A percentile compares a stretch with the other conserved stretches of the same genome.
phyloP scores from a whole-genome alignment of 1,140 invertebrate genomes.

The Eupeodes corollae region DNA sequence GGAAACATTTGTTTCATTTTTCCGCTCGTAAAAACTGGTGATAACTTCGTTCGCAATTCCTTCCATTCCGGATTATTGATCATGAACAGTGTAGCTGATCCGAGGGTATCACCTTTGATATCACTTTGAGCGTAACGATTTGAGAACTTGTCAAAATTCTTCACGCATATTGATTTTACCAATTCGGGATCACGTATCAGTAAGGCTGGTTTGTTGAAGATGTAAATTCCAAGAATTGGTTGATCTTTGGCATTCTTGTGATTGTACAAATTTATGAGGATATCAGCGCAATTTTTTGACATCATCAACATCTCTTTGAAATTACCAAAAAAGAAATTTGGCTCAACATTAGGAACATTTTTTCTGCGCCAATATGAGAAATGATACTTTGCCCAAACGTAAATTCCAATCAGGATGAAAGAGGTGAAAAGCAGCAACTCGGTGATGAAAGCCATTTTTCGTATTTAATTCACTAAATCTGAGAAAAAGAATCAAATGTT shows the following conservation, averaged over 20 bases:
- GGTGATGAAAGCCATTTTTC: too few species aligned
- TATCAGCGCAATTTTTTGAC: slow-evolving; percentile 8
- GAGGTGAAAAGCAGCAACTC: too few species aligned
- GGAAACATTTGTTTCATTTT: slow-evolving; percentile 47
- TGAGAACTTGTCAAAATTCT: slow-evolving; percentile 36
- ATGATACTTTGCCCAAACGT: too few species aligned
- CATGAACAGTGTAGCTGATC: slow-evolving; percentile 25
- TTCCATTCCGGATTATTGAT: slow-evolving; percentile 38
- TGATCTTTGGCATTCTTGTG: slow-evolving; percentile 17
- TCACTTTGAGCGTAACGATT: slow-evolving; percentile 20
- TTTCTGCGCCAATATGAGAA: slow-evolving; percentile 31
- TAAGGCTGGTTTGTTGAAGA: slow-evolving; percentile 35
- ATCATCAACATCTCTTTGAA: slow-evolving; percentile 12
- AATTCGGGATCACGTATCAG: slow-evolving; percentile 42
- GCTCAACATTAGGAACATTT: slow-evolving; percentile 31
- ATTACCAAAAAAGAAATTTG: slow-evolving; percentile 31
- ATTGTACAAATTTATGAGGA: slow-evolving; percentile 14
- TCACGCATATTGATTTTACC: slow-evolving; percentile 41
- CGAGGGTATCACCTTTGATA: slow-evolving; percentile 18
- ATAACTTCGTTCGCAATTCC: slow-evolving; percentile 40
- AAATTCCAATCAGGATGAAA: too few species aligned
- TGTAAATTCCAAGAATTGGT: slow-evolving; percentile 33
- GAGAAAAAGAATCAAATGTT: too few species aligned
- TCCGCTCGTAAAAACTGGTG: slow-evolving; percentile 42
- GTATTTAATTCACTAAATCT: too few species aligned